Evolutionary conservation across 2,113 vertebrate species (phyloP).

Genomic region (Paedocypris sp.): DNA sequence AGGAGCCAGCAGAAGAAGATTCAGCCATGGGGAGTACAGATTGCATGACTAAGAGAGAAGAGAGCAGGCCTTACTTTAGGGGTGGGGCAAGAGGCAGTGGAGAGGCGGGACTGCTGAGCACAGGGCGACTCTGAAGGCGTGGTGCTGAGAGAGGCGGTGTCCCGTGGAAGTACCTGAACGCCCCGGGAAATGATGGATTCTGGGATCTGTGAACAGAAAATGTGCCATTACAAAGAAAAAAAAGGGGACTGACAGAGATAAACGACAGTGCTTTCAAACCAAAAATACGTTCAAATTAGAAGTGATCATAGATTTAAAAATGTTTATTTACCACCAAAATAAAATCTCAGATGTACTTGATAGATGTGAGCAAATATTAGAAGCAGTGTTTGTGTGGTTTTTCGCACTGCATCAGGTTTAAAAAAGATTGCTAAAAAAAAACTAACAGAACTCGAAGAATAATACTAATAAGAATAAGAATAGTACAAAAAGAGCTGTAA

Average conservation of each 20-base stretch:
- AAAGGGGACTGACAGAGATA: background rate
- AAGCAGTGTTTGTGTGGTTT: no score
- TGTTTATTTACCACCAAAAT: no score
- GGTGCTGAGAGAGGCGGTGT: slow-evolving; percentile 95
- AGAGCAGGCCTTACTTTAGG: slow-evolving; percentile 80
- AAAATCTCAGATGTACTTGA: no score
- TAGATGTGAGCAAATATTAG: no score
- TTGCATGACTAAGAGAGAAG: background rate
- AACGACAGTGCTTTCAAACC: no score
- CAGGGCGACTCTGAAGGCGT: slow-evolving; percentile 96
- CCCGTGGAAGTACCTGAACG: slow-evolving; percentile 95
- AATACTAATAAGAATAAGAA: no score
- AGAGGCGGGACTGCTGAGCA: slow-evolving; percentile 95
- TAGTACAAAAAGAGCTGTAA: no score
- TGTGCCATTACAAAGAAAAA: background rate
- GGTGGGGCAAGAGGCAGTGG: slow-evolving; percentile 95
- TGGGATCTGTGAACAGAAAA: slow-evolving; percentile 72
- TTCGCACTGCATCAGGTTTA: no score
- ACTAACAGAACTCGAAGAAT: no score
- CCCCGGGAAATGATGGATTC: slow-evolving; percentile 98
- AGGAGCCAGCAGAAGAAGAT: background rate
- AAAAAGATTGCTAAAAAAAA: no score
- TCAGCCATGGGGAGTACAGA: slow-evolving; percentile 1
- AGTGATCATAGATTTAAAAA: no score
- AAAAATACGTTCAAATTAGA: no score